phyloP scores from a whole-genome alignment of 1,140 invertebrate species.

The Octopus bimaculoides region DNA sequence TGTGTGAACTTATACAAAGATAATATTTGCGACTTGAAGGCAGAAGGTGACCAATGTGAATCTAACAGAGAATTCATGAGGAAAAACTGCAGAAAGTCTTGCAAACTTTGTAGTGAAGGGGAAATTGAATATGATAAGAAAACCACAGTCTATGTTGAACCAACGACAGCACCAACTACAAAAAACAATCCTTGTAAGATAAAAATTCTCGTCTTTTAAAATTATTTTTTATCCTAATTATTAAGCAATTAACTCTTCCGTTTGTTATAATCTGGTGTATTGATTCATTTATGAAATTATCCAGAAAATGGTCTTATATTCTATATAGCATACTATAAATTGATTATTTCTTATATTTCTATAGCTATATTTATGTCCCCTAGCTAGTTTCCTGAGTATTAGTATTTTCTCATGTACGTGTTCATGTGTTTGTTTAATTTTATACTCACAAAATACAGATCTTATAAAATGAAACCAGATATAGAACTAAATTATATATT shows the following conservation, averaged over 20 bases:
- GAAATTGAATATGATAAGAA: constrained; percentile 21
- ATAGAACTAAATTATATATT: too few species aligned
- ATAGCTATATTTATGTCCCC: too few species aligned
- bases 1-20: constrained; percentile 27
- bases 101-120: constrained; percentile 29
- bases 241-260: not conserved
- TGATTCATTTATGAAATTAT: constrained; percentile 9
- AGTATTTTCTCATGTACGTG: too few species aligned
- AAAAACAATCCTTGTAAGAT: not conserved
- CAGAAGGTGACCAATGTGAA: constrained; percentile 34
- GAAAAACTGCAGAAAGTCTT: constrained; percentile 38
- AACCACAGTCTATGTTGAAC: constrained; percentile 15
- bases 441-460: too few species aligned
- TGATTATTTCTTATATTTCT: not conserved
- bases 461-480: too few species aligned
- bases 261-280: not conserved
- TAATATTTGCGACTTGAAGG: constrained; percentile 30
- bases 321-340: not conserved
- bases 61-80: constrained; percentile 40
- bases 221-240: not conserved
- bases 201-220: not conserved
- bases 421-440: too few species aligned
- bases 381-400: too few species aligned
- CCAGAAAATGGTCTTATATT: not conserved
- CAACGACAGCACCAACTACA: not conserved